These are phyloP conservation scores for Hystrix brachyura DNA, from an alignment of 2,113 vertebrate species.

Conservation along the genomic window DNA sequence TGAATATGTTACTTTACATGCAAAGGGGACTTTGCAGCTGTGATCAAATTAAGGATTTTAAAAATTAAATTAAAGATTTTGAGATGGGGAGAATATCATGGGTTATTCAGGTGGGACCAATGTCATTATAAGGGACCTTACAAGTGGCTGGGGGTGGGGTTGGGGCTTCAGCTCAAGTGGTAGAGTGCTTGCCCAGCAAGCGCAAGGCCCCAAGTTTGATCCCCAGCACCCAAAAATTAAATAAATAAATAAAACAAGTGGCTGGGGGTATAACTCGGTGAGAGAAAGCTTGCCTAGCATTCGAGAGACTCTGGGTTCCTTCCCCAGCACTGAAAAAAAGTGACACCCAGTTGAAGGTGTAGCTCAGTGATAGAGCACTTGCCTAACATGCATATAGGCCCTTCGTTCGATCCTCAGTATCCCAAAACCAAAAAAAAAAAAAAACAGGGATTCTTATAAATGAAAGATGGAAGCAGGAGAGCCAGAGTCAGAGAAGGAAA, in stretches of 20 bases:
- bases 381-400: neutral
- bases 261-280: neutral
- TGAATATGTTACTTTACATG: neutral
- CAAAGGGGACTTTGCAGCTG: neutral
- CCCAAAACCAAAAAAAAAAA: neutral
- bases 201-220: neutral
- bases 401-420: neutral
- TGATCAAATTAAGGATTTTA: neutral
- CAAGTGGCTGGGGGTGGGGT: neutral
- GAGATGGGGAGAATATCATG: neutral
- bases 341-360: neutral
- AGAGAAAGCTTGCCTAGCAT: neutral
- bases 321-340: neutral
- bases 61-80: neutral
- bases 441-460: neutral
- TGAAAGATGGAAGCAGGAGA: neutral
- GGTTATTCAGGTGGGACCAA: neutral
- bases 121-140: neutral
- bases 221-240: neutral
- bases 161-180: no score
- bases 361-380: neutral
- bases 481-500: neutral
- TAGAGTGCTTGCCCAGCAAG: neutral
- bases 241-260: no score
- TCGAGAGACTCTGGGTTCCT: neutral